Evolutionary conservation across 2,797 vertebrate genomes (phyloP).

Genomic region (Enteromius afrohamiltoni): DNA sequence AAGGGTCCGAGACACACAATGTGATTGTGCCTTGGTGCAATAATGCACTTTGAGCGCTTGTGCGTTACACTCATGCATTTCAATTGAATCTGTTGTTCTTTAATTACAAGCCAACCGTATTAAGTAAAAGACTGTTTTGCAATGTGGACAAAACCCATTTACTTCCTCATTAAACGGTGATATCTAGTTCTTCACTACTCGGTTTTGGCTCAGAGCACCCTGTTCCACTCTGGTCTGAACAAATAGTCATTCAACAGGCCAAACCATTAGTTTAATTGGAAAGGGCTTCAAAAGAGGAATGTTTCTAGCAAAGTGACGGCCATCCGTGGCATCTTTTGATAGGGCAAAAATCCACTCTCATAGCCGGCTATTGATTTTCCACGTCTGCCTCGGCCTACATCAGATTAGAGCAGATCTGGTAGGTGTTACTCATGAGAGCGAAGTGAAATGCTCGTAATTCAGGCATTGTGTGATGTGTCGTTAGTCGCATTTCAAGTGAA

Average conservation of each 20-base stretch:
- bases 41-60: conserved; percentile 28
- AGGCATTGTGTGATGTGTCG: conserved; percentile 31
- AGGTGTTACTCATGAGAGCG: conserved; percentile 54
- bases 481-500: neutral
- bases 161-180: conserved; percentile 14
- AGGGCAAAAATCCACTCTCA: conserved; percentile 50
- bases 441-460: conserved; percentile 53
- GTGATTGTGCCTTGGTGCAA: conserved; percentile 8
- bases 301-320: conserved; percentile 38
- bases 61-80: conserved; percentile 12
- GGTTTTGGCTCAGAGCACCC: neutral
- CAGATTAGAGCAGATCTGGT: conserved; percentile 55
- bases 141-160: conserved; percentile 35
- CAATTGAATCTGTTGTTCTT: conserved; percentile 30
- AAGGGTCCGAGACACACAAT: conserved; percentile 26
- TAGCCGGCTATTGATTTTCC: conserved; percentile 53
- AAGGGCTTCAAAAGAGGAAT: conserved; percentile 48
- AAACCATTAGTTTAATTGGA: conserved; percentile 55
- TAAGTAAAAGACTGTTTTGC: conserved; percentile 17
- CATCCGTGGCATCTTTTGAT: conserved; percentile 46
- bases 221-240: neutral
- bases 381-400: conserved; percentile 40
- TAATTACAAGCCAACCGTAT: conserved; percentile 36
- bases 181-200: conserved; percentile 16
- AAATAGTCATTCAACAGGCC: conserved; percentile 36